These are phyloP conservation scores for Furcifer pardalis DNA, from an alignment of 2,797 vertebrate species.

Conservation along the genomic window DNA sequence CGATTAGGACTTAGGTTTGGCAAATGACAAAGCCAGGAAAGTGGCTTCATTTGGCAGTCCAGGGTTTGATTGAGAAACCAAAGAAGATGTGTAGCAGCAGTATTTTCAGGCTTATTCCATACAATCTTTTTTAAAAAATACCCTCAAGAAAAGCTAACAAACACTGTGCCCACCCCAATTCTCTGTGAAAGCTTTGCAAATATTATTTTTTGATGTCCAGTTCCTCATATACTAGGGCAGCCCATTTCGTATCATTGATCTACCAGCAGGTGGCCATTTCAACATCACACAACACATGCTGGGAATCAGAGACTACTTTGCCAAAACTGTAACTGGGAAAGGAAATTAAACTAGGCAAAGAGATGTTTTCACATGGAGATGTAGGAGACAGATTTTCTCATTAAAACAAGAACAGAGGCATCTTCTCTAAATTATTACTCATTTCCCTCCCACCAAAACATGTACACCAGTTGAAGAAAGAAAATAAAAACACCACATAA, in stretches of 20 bases:
- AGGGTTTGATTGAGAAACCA: too few species aligned
- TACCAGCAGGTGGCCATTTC: constrained; percentile 36
- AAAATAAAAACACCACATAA: neutral
- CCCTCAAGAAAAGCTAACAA: constrained; percentile 2
- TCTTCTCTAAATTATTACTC: neutral
- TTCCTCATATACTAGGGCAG: constrained; percentile 38
- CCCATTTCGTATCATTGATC: constrained; percentile 40
- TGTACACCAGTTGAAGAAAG: neutral
- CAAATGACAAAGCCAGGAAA: too few species aligned
- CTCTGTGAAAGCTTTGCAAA: constrained; percentile 25
- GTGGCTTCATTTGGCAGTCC: too few species aligned
- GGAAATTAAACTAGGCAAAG: neutral
- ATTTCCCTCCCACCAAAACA: neutral
- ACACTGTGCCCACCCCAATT: constrained; percentile 5
- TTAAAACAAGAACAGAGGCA: neutral
- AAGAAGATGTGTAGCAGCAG: too few species aligned
- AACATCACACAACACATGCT: constrained; percentile 14
- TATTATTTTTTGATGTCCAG: constrained; percentile 35
- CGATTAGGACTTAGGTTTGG: too few species aligned
- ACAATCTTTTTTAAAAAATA: constrained; percentile 33
- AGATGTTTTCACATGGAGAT: neutral
- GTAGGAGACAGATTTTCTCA: neutral
- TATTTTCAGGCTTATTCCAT: neutral
- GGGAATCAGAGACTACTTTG: constrained; percentile 34
- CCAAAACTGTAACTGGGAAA: constrained; percentile 23